Evolutionary conservation across 2,113 vertebrate species (phyloP).

Genomic region (Anguilla japonica): DNA sequence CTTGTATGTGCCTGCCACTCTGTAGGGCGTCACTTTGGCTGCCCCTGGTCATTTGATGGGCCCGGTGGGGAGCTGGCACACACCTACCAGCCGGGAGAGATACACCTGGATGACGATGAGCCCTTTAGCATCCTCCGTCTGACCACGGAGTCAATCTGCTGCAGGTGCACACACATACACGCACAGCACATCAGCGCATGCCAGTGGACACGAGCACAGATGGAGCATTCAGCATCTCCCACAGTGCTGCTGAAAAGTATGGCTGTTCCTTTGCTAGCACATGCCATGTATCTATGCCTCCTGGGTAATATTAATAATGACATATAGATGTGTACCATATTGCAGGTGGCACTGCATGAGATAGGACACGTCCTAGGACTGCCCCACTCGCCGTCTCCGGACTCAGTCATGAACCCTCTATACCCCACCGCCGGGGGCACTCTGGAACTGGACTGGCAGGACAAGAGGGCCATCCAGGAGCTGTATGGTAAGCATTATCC

Average conservation of each 20-base stretch:
- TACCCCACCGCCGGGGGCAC: conserved; percentile 28
- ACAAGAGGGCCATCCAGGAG: conserved; percentile 33
- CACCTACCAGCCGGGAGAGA: conserved; percentile 41
- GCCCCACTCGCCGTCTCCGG: conserved; percentile 43
- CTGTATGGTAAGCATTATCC: conserved; percentile 27
- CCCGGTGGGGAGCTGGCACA: conserved; percentile 39
- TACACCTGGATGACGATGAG: conserved; percentile 51
- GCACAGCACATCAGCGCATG: neutral
- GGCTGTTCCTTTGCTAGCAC: too few species aligned
- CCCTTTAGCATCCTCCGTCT: conserved; percentile 30
- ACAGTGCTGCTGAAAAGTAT: neutral
- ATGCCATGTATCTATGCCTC: too few species aligned
- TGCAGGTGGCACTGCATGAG: conserved; percentile 46
- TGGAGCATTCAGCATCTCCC: neutral
- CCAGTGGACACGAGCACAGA: neutral
- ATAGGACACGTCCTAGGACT: conserved; percentile 41
- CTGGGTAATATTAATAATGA: neutral
- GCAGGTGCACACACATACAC: conserved; percentile 36
- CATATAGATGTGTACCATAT: conserved; percentile 29
- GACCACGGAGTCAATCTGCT: conserved; percentile 42
- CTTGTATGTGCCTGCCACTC: neutral
- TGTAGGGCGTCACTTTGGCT: conserved; percentile 45
- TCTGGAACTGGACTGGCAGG: conserved; percentile 36
- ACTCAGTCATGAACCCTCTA: conserved; percentile 53
- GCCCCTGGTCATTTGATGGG: conserved; percentile 49